phyloP scores from a whole-genome alignment of 2,797 vertebrate species.

The Channa striata region DNA sequence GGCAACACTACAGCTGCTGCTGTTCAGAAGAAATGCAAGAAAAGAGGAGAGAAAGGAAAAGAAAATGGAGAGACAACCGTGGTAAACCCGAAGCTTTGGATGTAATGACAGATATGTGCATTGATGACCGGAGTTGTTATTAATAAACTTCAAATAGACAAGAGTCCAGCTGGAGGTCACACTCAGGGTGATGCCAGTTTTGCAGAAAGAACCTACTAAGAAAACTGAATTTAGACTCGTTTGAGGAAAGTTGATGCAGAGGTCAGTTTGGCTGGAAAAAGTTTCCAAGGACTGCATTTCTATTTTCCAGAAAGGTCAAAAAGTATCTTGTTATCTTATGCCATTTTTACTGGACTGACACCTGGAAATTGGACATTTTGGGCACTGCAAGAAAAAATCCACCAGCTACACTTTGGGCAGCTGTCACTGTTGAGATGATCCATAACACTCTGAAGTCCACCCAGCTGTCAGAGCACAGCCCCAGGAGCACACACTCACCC shows the following conservation, averaged over 20 bases:
- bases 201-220: constrained; percentile 20
- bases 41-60: constrained; percentile 6
- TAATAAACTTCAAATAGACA: constrained; percentile 40
- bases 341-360: constrained; percentile 26
- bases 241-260: constrained; percentile 28
- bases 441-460: constrained; percentile 79
- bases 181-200: constrained; percentile 23
- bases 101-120: constrained; percentile 21
- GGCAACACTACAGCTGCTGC: constrained; percentile 37
- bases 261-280: constrained; percentile 25
- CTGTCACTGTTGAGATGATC: constrained; percentile 68
- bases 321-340: background rate
- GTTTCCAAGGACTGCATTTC: constrained; percentile 35
- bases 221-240: constrained; percentile 27
- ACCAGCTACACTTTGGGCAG: background rate
- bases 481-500: constrained; percentile 65
- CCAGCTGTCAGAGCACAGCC: constrained; percentile 65
- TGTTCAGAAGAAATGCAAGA: constrained; percentile 24
- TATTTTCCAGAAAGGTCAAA: constrained; percentile 24
- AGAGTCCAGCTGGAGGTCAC: constrained; percentile 46
- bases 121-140: constrained; percentile 32
- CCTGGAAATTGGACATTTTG: constrained; percentile 8
- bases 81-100: constrained; percentile 21
- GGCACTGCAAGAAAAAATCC: background rate
- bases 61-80: constrained; percentile 15